Conservation (phyloP, 1,140 invertebrate genomes). For the Aphelinus atriplicis region DNA sequence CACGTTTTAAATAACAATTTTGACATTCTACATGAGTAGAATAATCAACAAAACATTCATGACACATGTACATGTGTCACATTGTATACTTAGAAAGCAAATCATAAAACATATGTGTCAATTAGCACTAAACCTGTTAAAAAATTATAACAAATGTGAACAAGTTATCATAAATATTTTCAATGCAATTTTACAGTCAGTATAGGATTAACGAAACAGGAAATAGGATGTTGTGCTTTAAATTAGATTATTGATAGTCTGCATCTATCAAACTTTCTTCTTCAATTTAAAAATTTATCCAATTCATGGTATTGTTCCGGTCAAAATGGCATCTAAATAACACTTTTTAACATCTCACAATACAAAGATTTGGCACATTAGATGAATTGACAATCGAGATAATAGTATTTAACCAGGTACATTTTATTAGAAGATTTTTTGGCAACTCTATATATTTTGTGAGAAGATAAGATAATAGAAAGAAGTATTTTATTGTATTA, state of each 20-base stretch:
- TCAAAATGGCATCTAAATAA: constrained; percentile 48
- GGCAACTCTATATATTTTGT: no score
- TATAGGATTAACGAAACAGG: constrained; percentile 20
- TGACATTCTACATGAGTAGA: no score
- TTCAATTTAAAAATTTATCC: not conserved
- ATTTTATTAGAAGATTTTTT: no score
- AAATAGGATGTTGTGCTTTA: not conserved
- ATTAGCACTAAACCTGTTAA: no score
- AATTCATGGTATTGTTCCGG: not conserved
- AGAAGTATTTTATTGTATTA: no score
- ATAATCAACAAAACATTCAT: no score
- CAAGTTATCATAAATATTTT: constrained; percentile 24
- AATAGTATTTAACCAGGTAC: no score
- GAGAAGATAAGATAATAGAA: no score
- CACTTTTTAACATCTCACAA: constrained; percentile 22
- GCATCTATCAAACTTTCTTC: not conserved
- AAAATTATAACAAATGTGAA: constrained; percentile 19
- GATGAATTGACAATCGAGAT: constrained; percentile 14
- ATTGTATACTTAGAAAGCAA: no score
- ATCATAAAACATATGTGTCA: no score
- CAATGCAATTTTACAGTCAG: constrained; percentile 21
- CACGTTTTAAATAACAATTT: no score
- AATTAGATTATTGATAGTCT: not conserved
- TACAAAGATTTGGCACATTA: constrained; percentile 50
- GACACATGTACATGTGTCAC: no score